These are phyloP conservation scores for Cryptophagus acutangulus DNA, from an alignment of 2,888 invertebrate species.

Conservation along the genomic window DNA sequence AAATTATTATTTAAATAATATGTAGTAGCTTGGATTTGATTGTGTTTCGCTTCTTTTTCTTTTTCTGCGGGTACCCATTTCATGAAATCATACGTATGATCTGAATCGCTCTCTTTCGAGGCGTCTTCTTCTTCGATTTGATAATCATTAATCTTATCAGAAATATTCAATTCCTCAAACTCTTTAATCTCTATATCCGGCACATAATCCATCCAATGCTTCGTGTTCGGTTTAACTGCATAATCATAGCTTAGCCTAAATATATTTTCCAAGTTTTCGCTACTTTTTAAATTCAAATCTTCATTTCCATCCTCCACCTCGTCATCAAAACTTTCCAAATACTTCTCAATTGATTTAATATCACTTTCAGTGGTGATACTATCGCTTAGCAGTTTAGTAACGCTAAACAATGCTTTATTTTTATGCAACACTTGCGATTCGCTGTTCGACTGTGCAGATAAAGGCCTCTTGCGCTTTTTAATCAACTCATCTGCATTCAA, in stretches of 20 bases:
- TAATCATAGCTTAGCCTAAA: slow-evolving; percentile 36
- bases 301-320: slow-evolving; percentile 16
- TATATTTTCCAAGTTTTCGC: slow-evolving; percentile 24
- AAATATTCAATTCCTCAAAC: slow-evolving; percentile 17
- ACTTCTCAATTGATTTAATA: slow-evolving; percentile 22
- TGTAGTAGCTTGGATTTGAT: not conserved
- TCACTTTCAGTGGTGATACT: slow-evolving; percentile 22
- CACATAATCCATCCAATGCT: slow-evolving; percentile 31
- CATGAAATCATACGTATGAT: slow-evolving; percentile 24
- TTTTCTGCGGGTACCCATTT: slow-evolving; percentile 29
- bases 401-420: slow-evolving; percentile 39
- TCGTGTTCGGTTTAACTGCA: slow-evolving; percentile 24
- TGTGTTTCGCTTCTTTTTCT: too few relatives aligned
- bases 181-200: slow-evolving; percentile 18
- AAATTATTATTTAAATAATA: slow-evolving; percentile 3
- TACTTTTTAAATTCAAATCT: slow-evolving; percentile 14
- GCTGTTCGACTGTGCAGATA: too few relatives aligned
- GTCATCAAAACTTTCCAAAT: slow-evolving; percentile 22
- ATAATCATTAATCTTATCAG: slow-evolving; percentile 18
- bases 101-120: slow-evolving; percentile 4
- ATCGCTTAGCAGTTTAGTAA: slow-evolving; percentile 27
- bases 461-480: not conserved
- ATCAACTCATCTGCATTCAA: not conserved
- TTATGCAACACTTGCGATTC: slow-evolving; percentile 25
- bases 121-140: slow-evolving; percentile 21